Conservation (phyloP, 2,888 invertebrate species). For the Athripsodes cinereus region DNA sequence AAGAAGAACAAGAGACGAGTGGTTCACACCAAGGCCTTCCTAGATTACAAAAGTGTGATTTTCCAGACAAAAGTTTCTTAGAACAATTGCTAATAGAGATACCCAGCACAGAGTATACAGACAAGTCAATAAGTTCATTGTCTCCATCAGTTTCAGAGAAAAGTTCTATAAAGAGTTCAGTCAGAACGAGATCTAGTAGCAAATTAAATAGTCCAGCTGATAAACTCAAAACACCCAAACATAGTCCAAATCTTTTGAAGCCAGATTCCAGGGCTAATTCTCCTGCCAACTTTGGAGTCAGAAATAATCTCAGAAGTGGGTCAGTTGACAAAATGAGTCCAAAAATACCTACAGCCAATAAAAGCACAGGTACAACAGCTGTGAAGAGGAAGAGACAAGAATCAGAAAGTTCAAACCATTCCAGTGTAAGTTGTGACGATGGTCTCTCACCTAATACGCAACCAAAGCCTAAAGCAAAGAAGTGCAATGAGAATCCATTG, state of each 20-base stretch:
- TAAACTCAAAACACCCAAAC: conserved; percentile 42
- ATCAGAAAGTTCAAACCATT: conserved; percentile 67
- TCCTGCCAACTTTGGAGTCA: conserved; percentile 35
- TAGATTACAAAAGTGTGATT: conserved; percentile 42
- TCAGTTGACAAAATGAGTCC: conserved; percentile 42
- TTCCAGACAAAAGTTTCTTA: conserved; percentile 55
- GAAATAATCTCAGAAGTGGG: conserved; percentile 39
- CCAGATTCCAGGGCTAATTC: conserved; percentile 39
- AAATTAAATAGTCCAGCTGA: conserved; percentile 63
- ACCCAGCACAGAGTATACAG: conserved; percentile 54
- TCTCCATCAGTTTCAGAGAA: conserved; percentile 46
- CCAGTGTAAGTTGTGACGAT: conserved; percentile 56
- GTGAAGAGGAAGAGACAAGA: conserved; percentile 72
- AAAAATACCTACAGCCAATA: conserved; percentile 24
- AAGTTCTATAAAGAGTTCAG: conserved; percentile 44
- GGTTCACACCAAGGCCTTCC: background rate
- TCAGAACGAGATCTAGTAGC: conserved; percentile 62
- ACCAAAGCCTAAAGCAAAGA: conserved; percentile 28
- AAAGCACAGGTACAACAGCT: conserved; percentile 31
- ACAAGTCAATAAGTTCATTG: conserved; percentile 45
- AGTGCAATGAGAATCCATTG: conserved; percentile 22
- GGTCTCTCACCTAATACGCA: conserved; percentile 39
- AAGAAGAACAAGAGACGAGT: conserved; percentile 34
- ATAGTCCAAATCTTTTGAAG: conserved; percentile 40
- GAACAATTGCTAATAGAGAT: conserved; percentile 83